A percentile compares a stretch with the other conserved stretches of the same genome.
Conservation (phyloP, 1,140 invertebrate species). For the Thaumatotibia leucotreta region DNA sequence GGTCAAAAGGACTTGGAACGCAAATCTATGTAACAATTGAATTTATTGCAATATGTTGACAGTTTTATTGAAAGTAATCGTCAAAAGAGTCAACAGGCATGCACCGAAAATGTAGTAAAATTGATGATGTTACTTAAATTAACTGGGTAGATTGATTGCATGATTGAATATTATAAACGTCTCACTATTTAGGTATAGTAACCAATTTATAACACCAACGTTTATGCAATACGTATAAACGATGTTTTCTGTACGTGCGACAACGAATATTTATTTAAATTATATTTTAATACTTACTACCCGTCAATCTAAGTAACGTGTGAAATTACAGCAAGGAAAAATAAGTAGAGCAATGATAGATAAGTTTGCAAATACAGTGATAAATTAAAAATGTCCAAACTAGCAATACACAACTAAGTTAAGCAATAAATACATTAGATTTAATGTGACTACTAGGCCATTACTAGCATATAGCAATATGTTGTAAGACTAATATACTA, state of each 20-base stretch:
- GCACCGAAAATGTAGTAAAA: too few relatives aligned
- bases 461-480: constrained; percentile 26
- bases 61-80: neutral
- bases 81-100: too few relatives aligned
- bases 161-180: neutral
- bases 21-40: neutral
- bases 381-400: constrained; percentile 36
- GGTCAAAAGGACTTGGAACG: too few relatives aligned
- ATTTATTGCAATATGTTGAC: neutral
- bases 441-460: constrained; percentile 18
- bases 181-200: neutral
- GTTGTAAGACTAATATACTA: constrained; percentile 32
- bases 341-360: neutral
- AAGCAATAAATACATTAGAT: constrained; percentile 32
- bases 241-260: neutral
- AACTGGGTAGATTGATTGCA: neutral
- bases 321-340: neutral
- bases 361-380: constrained; percentile 23
- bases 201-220: neutral
- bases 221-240: neutral
- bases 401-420: constrained; percentile 30
- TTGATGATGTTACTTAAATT: neutral
- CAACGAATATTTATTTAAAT: neutral
- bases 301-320: constrained; percentile 1
- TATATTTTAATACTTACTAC: neutral